phyloP scores from a whole-genome alignment of 1,140 invertebrate species.

The Bombus superbus region DNA sequence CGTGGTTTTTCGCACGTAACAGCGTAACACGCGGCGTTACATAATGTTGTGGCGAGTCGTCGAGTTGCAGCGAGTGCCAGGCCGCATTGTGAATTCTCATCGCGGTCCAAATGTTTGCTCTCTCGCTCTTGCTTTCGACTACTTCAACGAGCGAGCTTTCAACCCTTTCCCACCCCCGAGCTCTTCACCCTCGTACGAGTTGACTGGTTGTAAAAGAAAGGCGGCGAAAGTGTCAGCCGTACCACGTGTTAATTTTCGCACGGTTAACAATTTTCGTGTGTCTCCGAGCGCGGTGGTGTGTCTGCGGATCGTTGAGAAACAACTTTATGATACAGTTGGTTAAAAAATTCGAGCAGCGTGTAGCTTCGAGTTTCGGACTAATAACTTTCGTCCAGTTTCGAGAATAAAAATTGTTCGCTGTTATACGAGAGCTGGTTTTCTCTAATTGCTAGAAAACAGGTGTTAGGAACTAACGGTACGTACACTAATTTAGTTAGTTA shows the following conservation, averaged over 20 bases:
- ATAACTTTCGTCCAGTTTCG: not conserved
- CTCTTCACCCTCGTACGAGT: not conserved
- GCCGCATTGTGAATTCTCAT: constrained; percentile 61
- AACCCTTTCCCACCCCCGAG: constrained; percentile 28
- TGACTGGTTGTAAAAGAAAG: constrained; percentile 34
- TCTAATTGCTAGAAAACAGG: too few species aligned
- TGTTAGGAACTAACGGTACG: too few species aligned
- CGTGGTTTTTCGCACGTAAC: constrained; percentile 45
- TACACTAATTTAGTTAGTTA: too few species aligned
- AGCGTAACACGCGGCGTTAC: constrained; percentile 43
- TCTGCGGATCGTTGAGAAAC: not conserved
- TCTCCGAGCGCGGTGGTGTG: not conserved
- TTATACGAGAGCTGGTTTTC: too few species aligned
- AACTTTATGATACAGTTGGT: not conserved
- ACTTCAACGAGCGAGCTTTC: constrained; percentile 19
- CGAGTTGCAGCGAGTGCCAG: constrained; percentile 41
- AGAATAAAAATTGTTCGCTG: not conserved
- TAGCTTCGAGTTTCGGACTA: not conserved
- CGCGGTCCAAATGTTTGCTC: constrained; percentile 64
- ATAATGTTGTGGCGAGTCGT: constrained; percentile 53
- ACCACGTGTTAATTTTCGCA: constrained; percentile 46
- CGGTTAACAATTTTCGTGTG: constrained; percentile 19
- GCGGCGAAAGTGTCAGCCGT: not conserved
- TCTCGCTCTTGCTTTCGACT: constrained; percentile 32
- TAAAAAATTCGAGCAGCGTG: not conserved